phyloP scores from a whole-genome alignment of 2,797 vertebrate species.

The Argya squamiceps region DNA sequence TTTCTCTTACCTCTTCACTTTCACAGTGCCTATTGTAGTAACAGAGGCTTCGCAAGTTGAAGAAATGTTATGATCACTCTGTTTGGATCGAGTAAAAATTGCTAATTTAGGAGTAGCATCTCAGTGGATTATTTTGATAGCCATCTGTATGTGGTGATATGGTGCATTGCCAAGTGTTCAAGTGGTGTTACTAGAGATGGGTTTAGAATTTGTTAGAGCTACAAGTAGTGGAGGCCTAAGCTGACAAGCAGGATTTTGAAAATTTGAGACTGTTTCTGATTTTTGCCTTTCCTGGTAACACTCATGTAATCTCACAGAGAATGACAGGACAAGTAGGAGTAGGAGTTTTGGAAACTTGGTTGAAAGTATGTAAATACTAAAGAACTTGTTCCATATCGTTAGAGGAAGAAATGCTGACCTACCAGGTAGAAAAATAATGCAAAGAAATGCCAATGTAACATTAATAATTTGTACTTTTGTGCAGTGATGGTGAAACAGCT shows the following conservation, averaged over 20 bases:
- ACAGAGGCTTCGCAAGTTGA: not conserved
- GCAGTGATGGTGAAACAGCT: not conserved
- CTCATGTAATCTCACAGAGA: not conserved
- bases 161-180: not conserved
- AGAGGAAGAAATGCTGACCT: not conserved
- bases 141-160: not conserved
- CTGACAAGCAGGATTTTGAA: not conserved
- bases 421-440: not conserved
- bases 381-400: not conserved
- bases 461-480: not conserved
- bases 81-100: not conserved
- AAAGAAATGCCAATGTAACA: not conserved
- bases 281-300: not conserved
- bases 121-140: conserved; percentile 23
- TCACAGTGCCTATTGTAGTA: not conserved
- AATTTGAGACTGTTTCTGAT: not conserved
- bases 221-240: not conserved
- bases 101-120: not conserved
- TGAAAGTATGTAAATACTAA: not conserved
- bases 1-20: not conserved
- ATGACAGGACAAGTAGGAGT: not conserved
- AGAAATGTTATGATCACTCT: not conserved
- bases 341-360: not conserved
- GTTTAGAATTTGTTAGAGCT: not conserved
- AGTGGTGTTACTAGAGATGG: not conserved